Percentiles rank a stretch among this genome's conserved stretches.
phyloP scores from a whole-genome alignment of 2,797 vertebrate species.

The Pseudocheirus occidentalis region DNA sequence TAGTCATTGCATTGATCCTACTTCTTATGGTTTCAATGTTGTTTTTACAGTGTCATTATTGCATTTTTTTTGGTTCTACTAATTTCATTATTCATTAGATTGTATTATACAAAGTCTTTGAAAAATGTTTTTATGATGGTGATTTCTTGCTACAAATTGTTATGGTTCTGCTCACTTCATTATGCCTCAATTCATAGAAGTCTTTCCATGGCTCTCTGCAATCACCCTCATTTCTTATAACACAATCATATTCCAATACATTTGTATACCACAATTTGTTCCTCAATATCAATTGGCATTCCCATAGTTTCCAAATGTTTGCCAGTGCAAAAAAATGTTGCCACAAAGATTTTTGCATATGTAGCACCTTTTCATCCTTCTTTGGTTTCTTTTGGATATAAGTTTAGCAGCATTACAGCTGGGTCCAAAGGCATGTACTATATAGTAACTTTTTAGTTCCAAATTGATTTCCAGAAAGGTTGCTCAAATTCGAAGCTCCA shows the following conservation, averaged over 20 bases:
- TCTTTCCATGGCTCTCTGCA: not conserved
- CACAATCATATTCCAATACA: not conserved
- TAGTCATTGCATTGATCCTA: not conserved
- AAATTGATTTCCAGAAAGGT: not conserved
- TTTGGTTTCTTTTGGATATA: not conserved
- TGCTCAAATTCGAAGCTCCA: not conserved
- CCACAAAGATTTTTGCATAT: not conserved
- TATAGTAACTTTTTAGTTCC: not conserved
- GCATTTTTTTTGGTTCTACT: not conserved
- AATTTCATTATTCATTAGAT: not conserved
- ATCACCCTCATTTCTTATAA: not conserved
- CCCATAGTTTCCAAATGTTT: not conserved
- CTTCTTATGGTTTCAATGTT: not conserved
- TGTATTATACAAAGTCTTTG: not conserved
- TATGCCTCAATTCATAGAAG: not conserved
- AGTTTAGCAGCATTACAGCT: not conserved
- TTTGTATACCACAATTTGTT: not conserved
- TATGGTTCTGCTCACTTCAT: not conserved
- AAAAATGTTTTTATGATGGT: not conserved
- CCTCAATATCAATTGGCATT: not conserved
- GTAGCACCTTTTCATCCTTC: not conserved
- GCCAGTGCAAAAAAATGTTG: not conserved
- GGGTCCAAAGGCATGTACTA: not conserved
- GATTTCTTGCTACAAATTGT: not conserved
- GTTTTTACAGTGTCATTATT: not conserved